phyloP scores from a whole-genome alignment of 2,888 invertebrate species.

The Apotomis capreana region DNA sequence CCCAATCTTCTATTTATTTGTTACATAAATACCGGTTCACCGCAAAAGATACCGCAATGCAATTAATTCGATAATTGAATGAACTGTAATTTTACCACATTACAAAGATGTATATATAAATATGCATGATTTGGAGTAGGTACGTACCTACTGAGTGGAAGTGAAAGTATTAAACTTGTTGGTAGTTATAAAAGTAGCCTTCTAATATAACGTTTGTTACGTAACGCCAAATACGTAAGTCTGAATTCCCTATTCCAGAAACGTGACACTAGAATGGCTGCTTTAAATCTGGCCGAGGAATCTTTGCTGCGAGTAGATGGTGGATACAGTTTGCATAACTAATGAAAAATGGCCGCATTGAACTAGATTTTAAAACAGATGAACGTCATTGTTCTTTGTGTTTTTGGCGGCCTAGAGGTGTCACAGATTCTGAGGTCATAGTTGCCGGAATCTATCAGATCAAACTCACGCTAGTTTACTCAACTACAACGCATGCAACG shows the following conservation, averaged over 20 bases:
- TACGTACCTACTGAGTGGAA: slow-evolving; percentile 29
- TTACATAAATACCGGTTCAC: slow-evolving; percentile 38
- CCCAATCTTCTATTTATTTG: slow-evolving; percentile 28
- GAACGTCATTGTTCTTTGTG: slow-evolving; percentile 39
- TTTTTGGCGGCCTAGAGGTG: slow-evolving; percentile 38
- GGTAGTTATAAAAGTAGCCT: slow-evolving; percentile 38
- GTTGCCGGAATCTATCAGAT: slow-evolving; percentile 29
- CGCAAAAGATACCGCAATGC: slow-evolving; percentile 36
- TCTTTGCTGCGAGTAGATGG: slow-evolving; percentile 4
- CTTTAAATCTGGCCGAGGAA: slow-evolving; percentile 22
- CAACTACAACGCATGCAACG: neutral
- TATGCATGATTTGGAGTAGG: slow-evolving; percentile 35
- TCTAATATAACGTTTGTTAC: slow-evolving; percentile 33
- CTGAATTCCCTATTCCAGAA: slow-evolving; percentile 37
- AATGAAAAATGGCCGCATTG: slow-evolving; percentile 28
- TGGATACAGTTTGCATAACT: slow-evolving; percentile 33
- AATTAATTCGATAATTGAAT: slow-evolving; percentile 41
- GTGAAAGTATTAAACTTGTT: slow-evolving; percentile 40
- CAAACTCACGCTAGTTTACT: neutral
- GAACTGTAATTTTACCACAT: slow-evolving; percentile 37
- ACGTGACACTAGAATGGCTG: slow-evolving; percentile 17
- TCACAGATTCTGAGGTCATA: slow-evolving; percentile 35
- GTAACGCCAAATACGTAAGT: slow-evolving; percentile 28
- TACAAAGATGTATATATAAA: slow-evolving; percentile 35
- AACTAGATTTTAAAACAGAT: slow-evolving; percentile 38